Evolutionary conservation across 2,113 vertebrate species (phyloP), one percentile per base, ranked within the genome.

Genomic region (Actenoides hombroni): DNA sequence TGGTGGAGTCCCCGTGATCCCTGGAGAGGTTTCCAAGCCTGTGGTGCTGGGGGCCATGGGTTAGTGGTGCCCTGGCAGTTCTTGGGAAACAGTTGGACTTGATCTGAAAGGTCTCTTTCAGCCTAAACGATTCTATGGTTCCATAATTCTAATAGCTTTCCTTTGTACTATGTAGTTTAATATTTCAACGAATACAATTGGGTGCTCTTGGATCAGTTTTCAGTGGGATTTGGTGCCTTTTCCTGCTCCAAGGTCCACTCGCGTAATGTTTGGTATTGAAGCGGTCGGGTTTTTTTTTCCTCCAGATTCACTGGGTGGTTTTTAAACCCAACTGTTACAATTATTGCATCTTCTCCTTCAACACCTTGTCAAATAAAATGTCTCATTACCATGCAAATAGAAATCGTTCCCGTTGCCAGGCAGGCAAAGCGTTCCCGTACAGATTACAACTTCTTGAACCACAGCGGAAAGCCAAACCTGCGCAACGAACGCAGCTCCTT

Each of bases 361-460:
- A 70, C 92, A 88, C 90, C 93, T 96, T 94, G 91, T 95, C 94
- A 95, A 93, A 95, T 83, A 33, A 92, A 96, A 95, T 88, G 94
- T 95, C 94, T 96, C 90, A 95, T 97, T 94, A 97, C 95, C 93
- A 96, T 96, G 93, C 93, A 95, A 97, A 96, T 93, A 57, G 96
- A 88, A 96, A 83, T 77, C 12, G 6, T 69, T 35, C 70, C 88
- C 42, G 31, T 91, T 93, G 90, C 90, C 79, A 80, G 51, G 93
- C 93, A 64, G 92, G 85, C 78, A 31, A 28, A 88, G 63, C 37
- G 79, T 87, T 87, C 4, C 84, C 3, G 24, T 49, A 51, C 75
- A 26, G 70, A 85, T 95, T 79, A 35, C 92, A 31, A 51, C 78
- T 88, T 70, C 54, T 67, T 39, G 93, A 86, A 70, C 87, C 71